Evolutionary conservation across 2,797 vertebrate species (phyloP).

Genomic region (Kryptolebias ocellatus): DNA sequence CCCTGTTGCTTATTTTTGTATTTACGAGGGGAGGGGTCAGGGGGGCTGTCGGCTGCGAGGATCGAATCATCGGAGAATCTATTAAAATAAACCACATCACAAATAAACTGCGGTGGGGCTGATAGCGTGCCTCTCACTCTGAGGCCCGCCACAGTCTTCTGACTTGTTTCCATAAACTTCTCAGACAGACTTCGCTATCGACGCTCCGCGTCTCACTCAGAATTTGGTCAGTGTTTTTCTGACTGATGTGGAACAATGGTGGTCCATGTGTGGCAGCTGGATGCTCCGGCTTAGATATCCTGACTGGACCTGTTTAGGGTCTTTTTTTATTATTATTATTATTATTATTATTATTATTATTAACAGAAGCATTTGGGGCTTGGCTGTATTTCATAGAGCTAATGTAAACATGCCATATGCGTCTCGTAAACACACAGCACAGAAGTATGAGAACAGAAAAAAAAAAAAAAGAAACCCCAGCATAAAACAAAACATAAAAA

Average conservation of each 20-base stretch:
- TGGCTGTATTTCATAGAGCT: constrained; percentile 70
- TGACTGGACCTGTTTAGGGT: constrained; percentile 56
- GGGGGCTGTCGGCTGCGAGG: constrained; percentile 28
- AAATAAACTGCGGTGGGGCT: constrained; percentile 45
- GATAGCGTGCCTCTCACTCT: constrained; percentile 42
- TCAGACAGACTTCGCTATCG: constrained; percentile 19
- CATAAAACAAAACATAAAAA: not conserved
- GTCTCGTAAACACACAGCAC: constrained; percentile 67
- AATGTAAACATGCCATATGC: constrained; percentile 73
- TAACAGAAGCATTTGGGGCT: constrained; percentile 69
- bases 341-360: constrained; percentile 82
- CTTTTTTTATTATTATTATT: constrained; percentile 77
- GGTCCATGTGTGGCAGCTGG: constrained; percentile 35
- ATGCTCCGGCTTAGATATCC: constrained; percentile 43
- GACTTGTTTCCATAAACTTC: constrained; percentile 33
- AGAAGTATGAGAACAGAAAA: constrained; percentile 55
- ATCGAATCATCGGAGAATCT: constrained; percentile 56
- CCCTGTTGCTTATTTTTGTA: constrained; percentile 62
- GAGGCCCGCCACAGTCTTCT: constrained; percentile 40
- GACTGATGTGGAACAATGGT: constrained; percentile 28
- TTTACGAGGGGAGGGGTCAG: constrained; percentile 58
- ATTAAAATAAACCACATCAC: constrained; percentile 64
- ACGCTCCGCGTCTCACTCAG: not conserved
- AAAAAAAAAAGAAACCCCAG: constrained; percentile 48
- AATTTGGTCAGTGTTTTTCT: constrained; percentile 20